Base-by-base conservation (phyloP, 2,888 invertebrate genomes). In the Hemithea aestivaria region DNA sequence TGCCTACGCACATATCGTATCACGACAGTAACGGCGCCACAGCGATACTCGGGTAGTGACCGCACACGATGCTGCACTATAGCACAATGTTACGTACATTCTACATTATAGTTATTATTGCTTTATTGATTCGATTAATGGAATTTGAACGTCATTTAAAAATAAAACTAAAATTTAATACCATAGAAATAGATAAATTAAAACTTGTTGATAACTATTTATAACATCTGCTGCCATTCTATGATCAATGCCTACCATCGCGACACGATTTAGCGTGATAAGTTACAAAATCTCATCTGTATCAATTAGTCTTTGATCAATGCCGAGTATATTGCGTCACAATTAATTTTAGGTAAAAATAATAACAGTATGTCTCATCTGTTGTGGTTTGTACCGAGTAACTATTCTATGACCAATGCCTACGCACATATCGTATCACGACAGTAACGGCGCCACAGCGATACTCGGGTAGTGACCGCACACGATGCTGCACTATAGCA, bases 401-500 rank as follows among this genome's bases (percentile, higher is more conserved):
- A 6, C 27, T 58, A 50, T 16, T 79, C 74, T 73, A 16, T 77
- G 73, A 1, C 39, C 34, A 32, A 53, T 55, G 69, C 72, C 73
- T 72, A 75, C 73, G 72, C 62, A 61, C 60, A 56, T 73, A 74
- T 76, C 78, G 67, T 62, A 63, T 68, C 66, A 53, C 61, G 78
- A 81, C 82, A 80, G 74, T 82, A 68, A 83, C 75, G 73, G 73
- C 79, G 70, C 72, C 68, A 62, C 66, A 67, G 66, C 62, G 79
- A 80, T 80, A 82, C 65, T 60, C 61, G 41, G 78, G 78, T 81
- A 76, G 50, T 50, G 78, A 35, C 82, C 84, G 72, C 84, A 84
- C 83, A 82, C 80, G 80, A 68, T 53, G 78, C 54, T 41, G 39
- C 34, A 40, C 50, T 51, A 49, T 48, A 49, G 38, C 40, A 35